phyloP scores from a whole-genome alignment of 2,888 invertebrate species.

The Drosophila maculinotata region DNA sequence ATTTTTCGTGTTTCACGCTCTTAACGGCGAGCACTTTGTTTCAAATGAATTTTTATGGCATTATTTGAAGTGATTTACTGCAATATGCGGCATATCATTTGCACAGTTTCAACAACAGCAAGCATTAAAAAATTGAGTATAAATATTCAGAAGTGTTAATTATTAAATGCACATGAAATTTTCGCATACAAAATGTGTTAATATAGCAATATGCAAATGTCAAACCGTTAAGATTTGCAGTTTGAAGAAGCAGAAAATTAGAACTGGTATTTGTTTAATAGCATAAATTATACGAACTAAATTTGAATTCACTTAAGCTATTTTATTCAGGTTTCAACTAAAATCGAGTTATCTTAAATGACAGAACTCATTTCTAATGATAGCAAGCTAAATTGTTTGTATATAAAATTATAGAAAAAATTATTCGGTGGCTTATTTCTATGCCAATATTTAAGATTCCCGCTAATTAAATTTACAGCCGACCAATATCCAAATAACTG shows the following conservation, averaged over 20 bases:
- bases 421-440: too few species aligned
- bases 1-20: constrained; percentile 26
- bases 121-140: constrained; percentile 4
- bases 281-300: too few species aligned
- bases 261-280: background rate
- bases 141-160: constrained; percentile 18
- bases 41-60: constrained; percentile 66
- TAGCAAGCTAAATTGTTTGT: too few species aligned
- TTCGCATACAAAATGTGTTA: background rate
- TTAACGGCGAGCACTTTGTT: constrained; percentile 57
- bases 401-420: too few species aligned
- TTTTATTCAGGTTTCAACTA: too few species aligned
- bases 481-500: background rate
- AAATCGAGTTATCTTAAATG: too few species aligned
- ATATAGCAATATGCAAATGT: background rate
- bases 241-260: too few species aligned
- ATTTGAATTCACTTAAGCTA: too few species aligned
- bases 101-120: constrained; percentile 9
- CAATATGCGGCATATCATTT: constrained; percentile 30
- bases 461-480: background rate
- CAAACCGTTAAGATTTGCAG: too few species aligned
- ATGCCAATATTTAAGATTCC: too few species aligned
- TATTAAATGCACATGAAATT: background rate
- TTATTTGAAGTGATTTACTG: constrained; percentile 49
- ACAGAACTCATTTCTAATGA: too few species aligned